Evolutionary conservation across 1,140 invertebrate species (phyloP).

Genomic region (Dreissena rostriformis): DNA sequence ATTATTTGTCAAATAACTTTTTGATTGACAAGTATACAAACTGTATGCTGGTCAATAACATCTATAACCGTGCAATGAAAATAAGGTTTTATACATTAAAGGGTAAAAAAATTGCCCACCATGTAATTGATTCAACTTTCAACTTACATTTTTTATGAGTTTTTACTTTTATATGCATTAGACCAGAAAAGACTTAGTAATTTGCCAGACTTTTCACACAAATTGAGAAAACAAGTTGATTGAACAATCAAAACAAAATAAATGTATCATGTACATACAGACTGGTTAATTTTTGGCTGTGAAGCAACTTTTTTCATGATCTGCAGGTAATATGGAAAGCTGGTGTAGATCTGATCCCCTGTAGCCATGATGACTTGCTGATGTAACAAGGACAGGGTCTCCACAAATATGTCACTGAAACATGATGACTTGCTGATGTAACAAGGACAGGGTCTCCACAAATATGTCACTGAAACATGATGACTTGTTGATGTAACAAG

Average conservation of each 20-base stretch:
- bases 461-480: slow-evolving; percentile 63
- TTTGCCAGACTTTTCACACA: too few species aligned
- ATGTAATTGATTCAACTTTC: too few species aligned
- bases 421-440: slow-evolving; percentile 62
- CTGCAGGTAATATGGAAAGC: slow-evolving; percentile 69
- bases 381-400: slow-evolving; percentile 68
- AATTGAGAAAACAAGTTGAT: too few species aligned
- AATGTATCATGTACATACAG: slow-evolving; percentile 52
- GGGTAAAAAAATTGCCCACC: too few species aligned
- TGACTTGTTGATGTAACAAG: slow-evolving; percentile 64
- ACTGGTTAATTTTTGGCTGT: slow-evolving; percentile 63
- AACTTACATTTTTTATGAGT: background rate
- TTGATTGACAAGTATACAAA: too few species aligned
- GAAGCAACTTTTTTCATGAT: slow-evolving; percentile 69
- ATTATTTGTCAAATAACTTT: too few species aligned
- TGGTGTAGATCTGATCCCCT: slow-evolving; percentile 61
- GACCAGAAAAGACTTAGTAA: too few species aligned
- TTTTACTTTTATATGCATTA: background rate
- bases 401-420: slow-evolving; percentile 67
- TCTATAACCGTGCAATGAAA: too few species aligned
- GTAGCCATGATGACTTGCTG: slow-evolving; percentile 67
- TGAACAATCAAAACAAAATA: background rate
- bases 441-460: slow-evolving; percentile 65
- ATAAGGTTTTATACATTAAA: too few species aligned
- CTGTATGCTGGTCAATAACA: too few species aligned